Evolutionary conservation across 2,113 vertebrate genomes (phyloP).

Genomic region (Baryphthengus martii): DNA sequence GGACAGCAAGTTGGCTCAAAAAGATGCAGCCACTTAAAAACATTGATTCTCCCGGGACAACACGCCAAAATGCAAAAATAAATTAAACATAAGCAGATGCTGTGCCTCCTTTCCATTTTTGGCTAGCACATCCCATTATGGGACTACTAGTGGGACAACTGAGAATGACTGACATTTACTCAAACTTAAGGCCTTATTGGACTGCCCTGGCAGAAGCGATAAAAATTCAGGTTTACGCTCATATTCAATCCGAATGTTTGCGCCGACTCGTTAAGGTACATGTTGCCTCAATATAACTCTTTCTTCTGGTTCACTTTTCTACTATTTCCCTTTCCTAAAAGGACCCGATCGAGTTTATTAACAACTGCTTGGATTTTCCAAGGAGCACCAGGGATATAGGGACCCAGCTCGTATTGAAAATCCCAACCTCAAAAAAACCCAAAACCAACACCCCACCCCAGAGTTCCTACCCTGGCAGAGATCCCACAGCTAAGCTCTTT

Average conservation of each 20-base stretch:
- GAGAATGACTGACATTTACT: slow-evolving; percentile 62
- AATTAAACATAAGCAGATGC: slow-evolving; percentile 69
- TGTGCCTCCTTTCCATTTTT: slow-evolving; percentile 60
- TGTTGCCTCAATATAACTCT: background rate
- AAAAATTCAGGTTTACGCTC: slow-evolving; percentile 52
- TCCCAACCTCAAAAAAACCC: background rate
- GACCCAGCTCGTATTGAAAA: slow-evolving; percentile 1
- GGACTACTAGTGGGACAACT: slow-evolving; percentile 48
- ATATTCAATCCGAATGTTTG: slow-evolving; percentile 41
- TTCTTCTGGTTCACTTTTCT: background rate
- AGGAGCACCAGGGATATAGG: background rate
- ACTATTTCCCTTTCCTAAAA: slow-evolving; percentile 35
- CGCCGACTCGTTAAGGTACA: background rate
- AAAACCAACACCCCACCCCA: background rate
- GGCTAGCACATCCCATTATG: slow-evolving; percentile 52
- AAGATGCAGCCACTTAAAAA: slow-evolving; percentile 67
- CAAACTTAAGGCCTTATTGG: slow-evolving; percentile 44
- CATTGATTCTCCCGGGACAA: slow-evolving; percentile 52
- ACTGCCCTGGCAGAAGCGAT: slow-evolving; percentile 50
- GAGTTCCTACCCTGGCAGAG: slow-evolving; percentile 62
- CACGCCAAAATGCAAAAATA: slow-evolving; percentile 63
- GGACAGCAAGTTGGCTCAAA: slow-evolving; percentile 62
- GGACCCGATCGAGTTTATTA: slow-evolving; percentile 30
- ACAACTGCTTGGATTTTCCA: background rate
- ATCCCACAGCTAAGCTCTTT: slow-evolving; percentile 60